Conservation (phyloP, 2,888 invertebrate species). For the Operophtera brumata region DNA sequence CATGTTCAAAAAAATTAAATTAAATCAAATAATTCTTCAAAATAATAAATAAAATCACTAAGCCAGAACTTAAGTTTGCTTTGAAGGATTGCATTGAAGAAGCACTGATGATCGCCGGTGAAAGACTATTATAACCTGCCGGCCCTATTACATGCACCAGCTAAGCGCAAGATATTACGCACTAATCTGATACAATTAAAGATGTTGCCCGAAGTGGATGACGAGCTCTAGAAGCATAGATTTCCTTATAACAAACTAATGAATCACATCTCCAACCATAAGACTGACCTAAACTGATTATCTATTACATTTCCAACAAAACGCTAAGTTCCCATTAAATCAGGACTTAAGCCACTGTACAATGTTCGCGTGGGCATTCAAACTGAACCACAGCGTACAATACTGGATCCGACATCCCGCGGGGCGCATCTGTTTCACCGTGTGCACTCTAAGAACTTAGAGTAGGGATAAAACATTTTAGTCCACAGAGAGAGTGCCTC, state of each 20-base stretch:
- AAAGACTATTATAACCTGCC: too few species aligned
- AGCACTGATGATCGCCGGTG: too few species aligned
- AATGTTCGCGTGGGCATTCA: slow-evolving; percentile 52
- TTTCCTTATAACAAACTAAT: slow-evolving; percentile 5
- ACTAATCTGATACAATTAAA: too few species aligned
- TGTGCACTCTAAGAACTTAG: slow-evolving; percentile 11
- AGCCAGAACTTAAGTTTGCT: too few species aligned
- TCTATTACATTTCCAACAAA: slow-evolving; percentile 28
- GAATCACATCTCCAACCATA: slow-evolving; percentile 15
- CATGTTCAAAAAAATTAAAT: too few species aligned
- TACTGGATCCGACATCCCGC: slow-evolving; percentile 47
- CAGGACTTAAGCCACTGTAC: slow-evolving; percentile 35
- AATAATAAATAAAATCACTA: too few species aligned
- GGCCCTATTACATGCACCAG: too few species aligned
- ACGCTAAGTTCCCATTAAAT: slow-evolving; percentile 36
- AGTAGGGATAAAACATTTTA: slow-evolving; percentile 8
- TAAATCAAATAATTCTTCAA: too few species aligned
- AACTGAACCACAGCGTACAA: slow-evolving; percentile 15
- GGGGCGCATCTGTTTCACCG: slow-evolving; percentile 57
- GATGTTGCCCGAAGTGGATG: not conserved
- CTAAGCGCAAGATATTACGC: too few species aligned
- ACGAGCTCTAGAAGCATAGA: not conserved
- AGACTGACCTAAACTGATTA: slow-evolving; percentile 23
- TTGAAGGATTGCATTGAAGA: too few species aligned
- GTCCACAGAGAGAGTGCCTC: not conserved